Base-by-base conservation (phyloP, 2,888 invertebrate species). In the Margaritifera margaritifera region DNA sequence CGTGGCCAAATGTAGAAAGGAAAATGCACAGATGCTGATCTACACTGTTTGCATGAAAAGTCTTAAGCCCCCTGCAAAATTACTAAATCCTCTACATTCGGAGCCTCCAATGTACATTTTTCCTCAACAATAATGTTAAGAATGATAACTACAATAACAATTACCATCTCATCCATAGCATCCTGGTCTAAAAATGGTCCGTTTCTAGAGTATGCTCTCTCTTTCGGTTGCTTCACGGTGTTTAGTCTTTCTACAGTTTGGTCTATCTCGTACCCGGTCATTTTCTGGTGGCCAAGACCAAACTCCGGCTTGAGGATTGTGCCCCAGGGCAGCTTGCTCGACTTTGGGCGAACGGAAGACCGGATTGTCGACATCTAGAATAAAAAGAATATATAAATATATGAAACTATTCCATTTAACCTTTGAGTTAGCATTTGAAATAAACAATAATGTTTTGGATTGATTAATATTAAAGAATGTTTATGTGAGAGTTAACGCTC, bases 231-330 rank as follows among this genome's bases (percentile, higher is more conserved):
- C 4, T 84, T 84, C 3, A 82, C 62, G 22, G 73, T 70, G 69
- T 81, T 79, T 18, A 89, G 80, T 56, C 89, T 68, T 54, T 80
- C 75, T 11, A 88, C 87, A 0, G 84, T 82, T 77, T 89, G 88
- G 22, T 85, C 80, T 27, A 89, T 80, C 70, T 89, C 89, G 71
- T 88, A 87, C 6, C 80, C 79, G 1, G 86, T 88, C 84, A 89
- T 82, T 72, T 84, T 86, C 81, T 89, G 89, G 75, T 87, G 80
- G 19, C 89, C 89, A 64, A 89, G 68, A 27, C 87, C 88, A 70
- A 86, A 88, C 66, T 86, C 86, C 6, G 89, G 88, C 68, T 86
- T 81, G 8, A 89, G 72, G n/a, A 89, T 88, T 18, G 88, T 89
- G 0, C 89, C 89, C 89, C 89, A 89, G 15, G 86, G 85, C 74